Conservation (phyloP, 2,797 vertebrate species). For the Loris lydekkerianus region DNA sequence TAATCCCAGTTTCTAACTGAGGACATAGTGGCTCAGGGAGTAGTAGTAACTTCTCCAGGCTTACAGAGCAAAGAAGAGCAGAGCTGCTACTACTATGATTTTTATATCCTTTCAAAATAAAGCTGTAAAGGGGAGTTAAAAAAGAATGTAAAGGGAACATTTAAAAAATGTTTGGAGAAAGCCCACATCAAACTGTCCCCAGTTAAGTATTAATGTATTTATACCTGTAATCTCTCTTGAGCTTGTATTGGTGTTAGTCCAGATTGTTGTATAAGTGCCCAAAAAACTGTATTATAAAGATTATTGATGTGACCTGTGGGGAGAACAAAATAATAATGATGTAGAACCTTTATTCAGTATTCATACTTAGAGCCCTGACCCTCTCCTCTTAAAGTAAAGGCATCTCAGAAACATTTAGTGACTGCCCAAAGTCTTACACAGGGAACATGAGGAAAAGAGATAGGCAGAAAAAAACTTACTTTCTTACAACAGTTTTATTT, state of each 20-base stretch:
- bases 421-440: not conserved
- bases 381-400: not conserved
- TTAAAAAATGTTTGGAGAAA: not conserved
- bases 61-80: not conserved
- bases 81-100: not conserved
- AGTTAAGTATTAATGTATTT: not conserved
- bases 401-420: not conserved
- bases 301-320: constrained; percentile 97
- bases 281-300: constrained; percentile 98
- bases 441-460: not conserved
- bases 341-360: not conserved
- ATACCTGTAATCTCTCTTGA: constrained; percentile 94
- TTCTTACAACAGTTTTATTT: not conserved
- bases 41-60: not conserved
- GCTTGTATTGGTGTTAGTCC: constrained; percentile 94
- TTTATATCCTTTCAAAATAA: constrained; percentile 19
- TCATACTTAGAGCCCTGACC: not conserved
- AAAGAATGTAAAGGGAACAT: not conserved
- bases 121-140: constrained; percentile 14
- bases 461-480: constrained; percentile 1
- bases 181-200: not conserved
- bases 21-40: not conserved
- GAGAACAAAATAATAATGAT: constrained; percentile 57
- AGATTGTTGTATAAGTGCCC: constrained; percentile 95
- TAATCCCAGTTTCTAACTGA: not conserved